Percentiles rank a stretch among this genome's conserved stretches.
These are phyloP conservation scores for Tragelaphus buxtoni DNA, from an alignment of 2,113 vertebrate species.

Conservation along the genomic window DNA sequence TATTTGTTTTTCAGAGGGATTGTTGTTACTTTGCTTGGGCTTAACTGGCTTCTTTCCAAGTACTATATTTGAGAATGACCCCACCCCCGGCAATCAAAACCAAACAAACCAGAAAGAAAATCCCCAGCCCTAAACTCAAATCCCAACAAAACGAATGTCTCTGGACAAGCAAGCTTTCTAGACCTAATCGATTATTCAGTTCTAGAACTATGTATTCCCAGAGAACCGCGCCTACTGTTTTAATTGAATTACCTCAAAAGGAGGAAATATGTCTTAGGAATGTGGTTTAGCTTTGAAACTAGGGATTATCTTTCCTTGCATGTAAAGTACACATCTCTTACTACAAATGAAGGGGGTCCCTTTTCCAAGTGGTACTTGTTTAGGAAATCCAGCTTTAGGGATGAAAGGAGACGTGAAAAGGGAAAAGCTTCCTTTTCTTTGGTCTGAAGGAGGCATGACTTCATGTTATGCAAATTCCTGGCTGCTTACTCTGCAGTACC, in stretches of 20 bases:
- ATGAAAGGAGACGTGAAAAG: fast-evolving
- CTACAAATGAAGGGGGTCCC: background rate
- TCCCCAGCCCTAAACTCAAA: background rate
- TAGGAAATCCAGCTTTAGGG: background rate
- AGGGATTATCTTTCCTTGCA: background rate
- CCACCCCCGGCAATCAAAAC: background rate
- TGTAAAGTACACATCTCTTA: background rate
- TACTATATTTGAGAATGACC: background rate
- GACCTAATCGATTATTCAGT: background rate
- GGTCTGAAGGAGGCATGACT: background rate
- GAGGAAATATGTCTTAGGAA: background rate
- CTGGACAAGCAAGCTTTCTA: background rate
- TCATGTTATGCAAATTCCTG: background rate
- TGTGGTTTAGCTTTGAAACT: background rate
- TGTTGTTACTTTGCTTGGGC: background rate
- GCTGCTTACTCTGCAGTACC: background rate
- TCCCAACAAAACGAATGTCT: background rate
- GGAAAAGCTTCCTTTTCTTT: background rate
- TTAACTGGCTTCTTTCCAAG: background rate
- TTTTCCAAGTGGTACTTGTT: background rate
- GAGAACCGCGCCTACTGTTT: background rate
- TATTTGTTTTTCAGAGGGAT: background rate
- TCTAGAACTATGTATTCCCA: background rate
- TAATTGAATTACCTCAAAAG: background rate
- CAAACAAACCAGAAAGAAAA: background rate